Base-by-base conservation (phyloP, 2,888 invertebrate genomes). In the Cotesia congregata region DNA sequence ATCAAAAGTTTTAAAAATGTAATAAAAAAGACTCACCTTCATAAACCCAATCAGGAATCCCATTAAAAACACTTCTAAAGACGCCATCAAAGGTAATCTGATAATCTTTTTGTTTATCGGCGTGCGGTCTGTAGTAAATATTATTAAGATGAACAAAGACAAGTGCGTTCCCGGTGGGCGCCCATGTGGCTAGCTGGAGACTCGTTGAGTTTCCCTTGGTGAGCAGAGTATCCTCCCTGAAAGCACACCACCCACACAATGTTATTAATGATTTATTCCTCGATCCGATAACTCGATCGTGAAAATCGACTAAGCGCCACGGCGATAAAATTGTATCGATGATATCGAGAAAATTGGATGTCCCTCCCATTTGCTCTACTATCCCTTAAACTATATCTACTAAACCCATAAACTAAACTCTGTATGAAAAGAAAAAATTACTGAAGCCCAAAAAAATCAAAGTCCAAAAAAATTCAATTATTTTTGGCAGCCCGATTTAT, bases 11-110 rank as follows among this genome's bases (percentile, higher is more conserved):
- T 50, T 12, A 12, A 50, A 50, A 50, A 50, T 50, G 4, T 12
- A 9, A 50, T 50, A 9, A 12, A 50, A 4, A 50, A 3, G 4
- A 50, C 88, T 84, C 86, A 96, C 96, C 96, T 93, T 98, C 97
- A 90, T 98, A 98, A 0, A 98, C 95, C 98, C 98, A 98, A 90
- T 98, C 98, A 41, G 97, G 96, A 7, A 97, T 93, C 40, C 97
- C 97, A 88, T 97, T 95, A 86, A 94, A 94, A 73, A 96, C 91
- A 6, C 92, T 92, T 50, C 93, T 92, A 69, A 91, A 90, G 17
- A 90, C 85, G 1, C 94, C 94, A 82, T 92, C 93, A 0, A 87
- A 89, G 0, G 96, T 96, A 59, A 96, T 90, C 81, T 92, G 91
- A 74, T 89, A 88, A 77, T 88, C 85, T 2, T 86, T 88, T 71